phyloP scores from a whole-genome alignment of 1,140 invertebrate genomes.

The Trichonephila clavipes region DNA sequence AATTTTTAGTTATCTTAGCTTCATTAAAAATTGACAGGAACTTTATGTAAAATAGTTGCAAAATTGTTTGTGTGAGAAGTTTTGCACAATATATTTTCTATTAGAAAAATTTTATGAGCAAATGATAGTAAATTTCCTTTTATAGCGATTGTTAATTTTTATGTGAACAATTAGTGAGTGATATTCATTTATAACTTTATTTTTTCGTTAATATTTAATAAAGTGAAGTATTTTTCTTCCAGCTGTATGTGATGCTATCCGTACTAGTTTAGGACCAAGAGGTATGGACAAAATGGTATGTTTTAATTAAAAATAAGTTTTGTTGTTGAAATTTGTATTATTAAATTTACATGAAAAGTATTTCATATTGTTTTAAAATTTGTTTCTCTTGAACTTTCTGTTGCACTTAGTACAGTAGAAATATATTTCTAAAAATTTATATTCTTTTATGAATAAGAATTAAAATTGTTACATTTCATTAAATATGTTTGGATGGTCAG shows the following conservation, averaged over 20 bases:
- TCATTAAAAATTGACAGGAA: no score
- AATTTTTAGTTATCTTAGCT: no score
- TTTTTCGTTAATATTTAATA: background rate
- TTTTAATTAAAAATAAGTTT: conserved; percentile 22
- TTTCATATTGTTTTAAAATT: background rate
- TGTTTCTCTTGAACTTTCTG: background rate
- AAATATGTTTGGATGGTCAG: no score
- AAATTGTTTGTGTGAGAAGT: no score
- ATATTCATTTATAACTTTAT: background rate
- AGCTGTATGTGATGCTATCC: conserved; percentile 99
- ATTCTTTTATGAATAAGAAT: background rate
- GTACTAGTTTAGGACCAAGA: conserved; percentile 97
- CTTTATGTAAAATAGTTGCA: no score
- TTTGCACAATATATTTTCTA: no score
- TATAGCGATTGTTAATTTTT: background rate
- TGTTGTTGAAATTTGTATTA: background rate
- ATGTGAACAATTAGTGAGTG: background rate
- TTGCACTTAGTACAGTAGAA: background rate
- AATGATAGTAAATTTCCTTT: no score
- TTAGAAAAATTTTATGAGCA: no score
- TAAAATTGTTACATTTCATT: no score
- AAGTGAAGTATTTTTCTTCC: conserved; percentile 80
- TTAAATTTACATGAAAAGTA: background rate
- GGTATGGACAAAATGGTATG: conserved; percentile 99
- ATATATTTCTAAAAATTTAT: background rate